A percentile compares a stretch with the other conserved stretches of the same genome.
phyloP scores from a whole-genome alignment of 2,888 invertebrate genomes.

The Stenolophus ochropezus region DNA sequence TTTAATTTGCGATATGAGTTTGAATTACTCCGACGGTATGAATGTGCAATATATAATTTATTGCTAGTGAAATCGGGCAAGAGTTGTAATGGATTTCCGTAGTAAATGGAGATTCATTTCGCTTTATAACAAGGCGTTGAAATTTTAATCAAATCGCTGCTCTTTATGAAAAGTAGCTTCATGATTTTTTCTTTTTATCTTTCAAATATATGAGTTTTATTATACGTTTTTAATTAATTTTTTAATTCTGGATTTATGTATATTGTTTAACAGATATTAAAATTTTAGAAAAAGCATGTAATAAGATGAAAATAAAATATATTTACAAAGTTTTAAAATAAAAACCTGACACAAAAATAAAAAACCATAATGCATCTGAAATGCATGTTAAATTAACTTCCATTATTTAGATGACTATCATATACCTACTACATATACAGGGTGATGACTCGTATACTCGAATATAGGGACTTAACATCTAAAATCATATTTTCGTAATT shows the following conservation, averaged over 20 bases:
- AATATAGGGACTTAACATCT: no score
- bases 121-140: slow-evolving; percentile 25
- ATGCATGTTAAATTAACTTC: no score
- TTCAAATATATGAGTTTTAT: slow-evolving; percentile 6
- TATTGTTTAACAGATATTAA: not conserved
- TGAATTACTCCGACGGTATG: not conserved
- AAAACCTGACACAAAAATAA: no score
- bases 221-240: slow-evolving; percentile 23
- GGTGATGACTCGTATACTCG: no score
- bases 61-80: not conserved
- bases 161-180: slow-evolving; percentile 19
- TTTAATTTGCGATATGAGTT: slow-evolving; percentile 21
- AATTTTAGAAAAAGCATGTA: not conserved
- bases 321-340: no score
- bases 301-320: not conserved
- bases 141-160: slow-evolving; percentile 19
- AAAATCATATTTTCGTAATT: no score
- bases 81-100: slow-evolving; percentile 16
- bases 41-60: slow-evolving; percentile 13
- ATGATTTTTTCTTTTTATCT: slow-evolving; percentile 12
- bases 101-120: slow-evolving; percentile 16
- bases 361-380: no score
- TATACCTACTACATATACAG: no score
- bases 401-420: no score
- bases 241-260: not conserved